phyloP scores from a whole-genome alignment of 2,113 vertebrate genomes.

The Numenius arquata region DNA sequence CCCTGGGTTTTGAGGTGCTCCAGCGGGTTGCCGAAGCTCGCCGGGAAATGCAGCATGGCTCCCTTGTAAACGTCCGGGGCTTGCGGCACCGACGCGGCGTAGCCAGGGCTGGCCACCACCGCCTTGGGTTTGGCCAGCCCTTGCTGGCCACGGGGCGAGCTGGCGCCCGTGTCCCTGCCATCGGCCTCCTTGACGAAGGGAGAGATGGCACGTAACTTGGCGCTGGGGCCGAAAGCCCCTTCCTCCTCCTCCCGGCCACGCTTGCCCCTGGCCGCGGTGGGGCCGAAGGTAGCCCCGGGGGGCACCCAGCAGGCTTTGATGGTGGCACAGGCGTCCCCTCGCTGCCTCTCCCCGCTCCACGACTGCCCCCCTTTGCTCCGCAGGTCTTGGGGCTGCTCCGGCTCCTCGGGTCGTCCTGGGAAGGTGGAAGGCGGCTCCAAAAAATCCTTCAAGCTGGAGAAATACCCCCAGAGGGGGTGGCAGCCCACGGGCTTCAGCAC shows the following conservation, averaged over 20 bases:
- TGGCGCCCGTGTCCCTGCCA: background rate
- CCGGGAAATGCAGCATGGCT: constrained; percentile 50
- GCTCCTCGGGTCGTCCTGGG: background rate
- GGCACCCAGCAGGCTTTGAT: constrained; percentile 67
- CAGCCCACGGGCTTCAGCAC: constrained; percentile 31
- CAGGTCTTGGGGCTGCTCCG: constrained; percentile 15
- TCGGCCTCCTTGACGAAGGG: constrained; percentile 35
- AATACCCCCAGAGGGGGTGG: constrained; percentile 47
- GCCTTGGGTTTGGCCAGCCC: constrained; percentile 18
- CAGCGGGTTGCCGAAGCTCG: background rate
- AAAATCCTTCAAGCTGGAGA: constrained; percentile 50
- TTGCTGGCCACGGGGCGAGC: background rate
- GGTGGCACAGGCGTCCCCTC: background rate
- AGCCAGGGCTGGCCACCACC: background rate
- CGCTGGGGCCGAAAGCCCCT: background rate
- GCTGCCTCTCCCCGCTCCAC: background rate
- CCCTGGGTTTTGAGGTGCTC: constrained; percentile 62
- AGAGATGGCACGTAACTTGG: constrained; percentile 1
- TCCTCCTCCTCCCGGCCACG: background rate
- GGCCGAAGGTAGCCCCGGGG: background rate
- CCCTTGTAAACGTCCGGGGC: constrained; percentile 49
- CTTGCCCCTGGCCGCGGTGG: background rate
- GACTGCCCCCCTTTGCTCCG: background rate
- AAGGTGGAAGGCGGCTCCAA: background rate
- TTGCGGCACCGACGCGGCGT: background rate